phyloP scores from a whole-genome alignment of 2,797 vertebrate species.

The Microcaecilia unicolor region DNA sequence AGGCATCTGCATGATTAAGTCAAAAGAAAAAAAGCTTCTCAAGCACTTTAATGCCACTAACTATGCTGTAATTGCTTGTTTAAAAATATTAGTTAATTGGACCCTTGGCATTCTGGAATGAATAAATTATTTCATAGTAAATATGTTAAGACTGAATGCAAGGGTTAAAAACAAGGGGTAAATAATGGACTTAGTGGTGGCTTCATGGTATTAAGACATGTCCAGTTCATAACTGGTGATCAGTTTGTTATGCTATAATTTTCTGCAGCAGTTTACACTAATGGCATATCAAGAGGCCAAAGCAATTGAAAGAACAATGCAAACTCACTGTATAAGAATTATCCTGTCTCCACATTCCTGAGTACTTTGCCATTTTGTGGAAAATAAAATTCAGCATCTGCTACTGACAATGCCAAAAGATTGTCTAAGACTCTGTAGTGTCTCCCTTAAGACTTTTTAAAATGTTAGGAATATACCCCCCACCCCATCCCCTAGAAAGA shows the following conservation, averaged over 20 bases:
- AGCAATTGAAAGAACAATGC: conserved; percentile 53
- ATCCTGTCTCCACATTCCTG: conserved; percentile 81
- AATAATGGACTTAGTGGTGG: conserved; percentile 53
- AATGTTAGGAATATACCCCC: conserved; percentile 76
- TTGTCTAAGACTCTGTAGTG: conserved; percentile 91
- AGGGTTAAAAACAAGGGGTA: conserved; percentile 57
- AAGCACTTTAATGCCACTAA: conserved; percentile 74
- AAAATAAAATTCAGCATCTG: conserved; percentile 58
- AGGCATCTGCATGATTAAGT: conserved; percentile 28
- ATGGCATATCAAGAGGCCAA: conserved; percentile 58
- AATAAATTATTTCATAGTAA: conserved; percentile 92
- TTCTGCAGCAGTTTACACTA: conserved; percentile 44
- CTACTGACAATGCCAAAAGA: conserved; percentile 65
- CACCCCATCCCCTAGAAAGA: conserved; percentile 74
- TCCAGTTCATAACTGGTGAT: conserved; percentile 58
- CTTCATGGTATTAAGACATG: conserved; percentile 48
- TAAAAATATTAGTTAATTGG: too few relatives aligned
- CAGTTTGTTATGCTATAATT: conserved; percentile 67
- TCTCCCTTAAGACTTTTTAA: conserved; percentile 77
- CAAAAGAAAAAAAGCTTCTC: conserved; percentile 23
- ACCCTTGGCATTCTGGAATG: conserved; percentile 91
- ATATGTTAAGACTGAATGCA: conserved; percentile 77
- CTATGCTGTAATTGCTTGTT: conserved; percentile 78
- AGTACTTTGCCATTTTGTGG: conserved; percentile 76
- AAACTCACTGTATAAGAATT: too few relatives aligned